Evolutionary conservation across 2,888 invertebrate species (phyloP).

Genomic region (Chrysolina oricalcia): DNA sequence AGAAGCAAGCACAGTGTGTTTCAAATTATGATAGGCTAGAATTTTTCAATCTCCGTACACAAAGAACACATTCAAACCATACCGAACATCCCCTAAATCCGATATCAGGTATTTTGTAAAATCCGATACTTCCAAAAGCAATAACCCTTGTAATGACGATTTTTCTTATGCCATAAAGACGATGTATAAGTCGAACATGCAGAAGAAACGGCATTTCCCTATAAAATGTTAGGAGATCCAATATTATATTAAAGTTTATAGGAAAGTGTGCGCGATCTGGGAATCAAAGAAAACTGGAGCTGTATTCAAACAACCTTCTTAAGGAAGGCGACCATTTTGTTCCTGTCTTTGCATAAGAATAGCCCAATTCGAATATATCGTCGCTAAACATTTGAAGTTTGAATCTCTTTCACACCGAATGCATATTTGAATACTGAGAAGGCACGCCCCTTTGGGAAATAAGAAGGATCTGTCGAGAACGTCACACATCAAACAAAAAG

Average conservation of each 20-base stretch:
- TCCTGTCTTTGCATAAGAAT: conserved; percentile 69
- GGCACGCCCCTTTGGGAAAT: conserved; percentile 62
- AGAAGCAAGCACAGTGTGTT: too few relatives aligned
- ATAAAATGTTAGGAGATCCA: conserved; percentile 55
- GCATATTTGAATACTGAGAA: conserved; percentile 65
- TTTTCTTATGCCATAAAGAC: neutral
- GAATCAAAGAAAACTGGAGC: conserved; percentile 64
- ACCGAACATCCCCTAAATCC: neutral
- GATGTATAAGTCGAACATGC: conserved; percentile 14
- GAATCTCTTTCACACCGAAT: conserved; percentile 63
- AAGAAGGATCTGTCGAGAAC: conserved; percentile 57
- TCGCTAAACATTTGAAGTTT: conserved; percentile 66
- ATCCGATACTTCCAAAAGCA: conserved; percentile 17
- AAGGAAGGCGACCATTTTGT: conserved; percentile 64
- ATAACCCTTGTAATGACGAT: conserved; percentile 22
- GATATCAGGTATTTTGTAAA: conserved; percentile 15
- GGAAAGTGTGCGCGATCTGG: conserved; percentile 58
- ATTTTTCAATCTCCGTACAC: too few relatives aligned
- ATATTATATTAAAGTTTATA: conserved; percentile 63
- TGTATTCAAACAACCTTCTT: conserved; percentile 66
- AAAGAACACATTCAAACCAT: too few relatives aligned
- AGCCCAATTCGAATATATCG: conserved; percentile 66
- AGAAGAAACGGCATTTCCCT: conserved; percentile 27
- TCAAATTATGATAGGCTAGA: too few relatives aligned
- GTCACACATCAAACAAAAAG: conserved; percentile 55